These are phyloP conservation scores for Cheilosia impressa DNA, from an alignment of 2,888 invertebrate genomes.

Conservation along the genomic window DNA sequence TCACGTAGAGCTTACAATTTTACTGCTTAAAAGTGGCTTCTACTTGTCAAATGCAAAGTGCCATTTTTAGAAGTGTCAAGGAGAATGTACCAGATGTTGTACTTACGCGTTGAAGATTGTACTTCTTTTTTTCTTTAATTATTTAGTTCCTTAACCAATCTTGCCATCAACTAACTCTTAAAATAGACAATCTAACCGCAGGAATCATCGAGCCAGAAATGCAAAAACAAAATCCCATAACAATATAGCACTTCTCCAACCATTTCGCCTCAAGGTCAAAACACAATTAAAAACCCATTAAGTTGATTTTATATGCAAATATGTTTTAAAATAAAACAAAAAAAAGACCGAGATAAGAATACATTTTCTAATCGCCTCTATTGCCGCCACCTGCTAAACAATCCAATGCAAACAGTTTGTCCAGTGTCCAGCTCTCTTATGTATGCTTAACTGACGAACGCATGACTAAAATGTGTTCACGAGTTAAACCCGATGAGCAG, in stretches of 20 bases:
- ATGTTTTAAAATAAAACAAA: background rate
- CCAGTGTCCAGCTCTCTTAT: constrained; percentile 13
- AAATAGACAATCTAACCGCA: too few relatives aligned
- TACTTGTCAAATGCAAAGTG: too few relatives aligned
- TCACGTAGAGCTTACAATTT: too few relatives aligned
- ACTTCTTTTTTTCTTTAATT: too few relatives aligned
- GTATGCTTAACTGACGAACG: constrained; percentile 19
- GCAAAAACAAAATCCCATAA: too few relatives aligned
- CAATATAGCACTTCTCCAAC: background rate
- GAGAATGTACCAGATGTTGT: too few relatives aligned
- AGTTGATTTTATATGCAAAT: constrained; percentile 22
- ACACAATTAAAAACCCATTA: constrained; percentile 28
- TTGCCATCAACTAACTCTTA: too few relatives aligned
- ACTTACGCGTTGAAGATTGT: too few relatives aligned
- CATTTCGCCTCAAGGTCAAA: background rate
- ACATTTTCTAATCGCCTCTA: constrained; percentile 1
- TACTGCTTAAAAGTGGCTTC: too few relatives aligned
- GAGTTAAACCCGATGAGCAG: constrained; percentile 28
- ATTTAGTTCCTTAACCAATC: too few relatives aligned
- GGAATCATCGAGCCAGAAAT: too few relatives aligned
- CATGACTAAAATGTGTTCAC: constrained; percentile 31
- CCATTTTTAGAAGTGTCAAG: too few relatives aligned
- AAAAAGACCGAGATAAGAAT: constrained; percentile 23
- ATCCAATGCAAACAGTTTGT: constrained; percentile 12
- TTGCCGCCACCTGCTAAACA: constrained; percentile 30